Evolutionary conservation across 35 echinoderm and acorn worm genomes (phyloP), one percentile per base, ranked within the genome.

Genomic region (Strongylocentrotus purpuratus): DNA sequence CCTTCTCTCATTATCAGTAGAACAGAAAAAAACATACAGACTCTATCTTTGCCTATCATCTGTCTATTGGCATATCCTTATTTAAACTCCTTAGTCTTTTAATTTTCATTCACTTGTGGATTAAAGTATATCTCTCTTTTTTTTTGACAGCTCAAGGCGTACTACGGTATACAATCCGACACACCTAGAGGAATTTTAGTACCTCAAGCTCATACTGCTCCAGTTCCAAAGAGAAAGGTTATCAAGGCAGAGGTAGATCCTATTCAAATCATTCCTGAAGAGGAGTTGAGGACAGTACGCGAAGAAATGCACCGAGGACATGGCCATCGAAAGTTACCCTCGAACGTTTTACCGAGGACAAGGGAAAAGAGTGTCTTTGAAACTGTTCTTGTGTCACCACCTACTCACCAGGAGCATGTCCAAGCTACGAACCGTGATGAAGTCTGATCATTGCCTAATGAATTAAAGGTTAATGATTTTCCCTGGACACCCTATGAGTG

Each of bases 61-160:
- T 9, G 50, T 55, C 15, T 55, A 2, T 2, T 13, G 1, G 1
- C 50, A 55, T 55, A 55, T 55, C 50, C 15, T 55, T 12, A 55
- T 55, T 55, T 9, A 55, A 55, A 55, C 50, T 55, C 50, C 2
- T 11, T 11, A 11, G 10, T 55, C 5, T 55, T 55, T 55, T 15
- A 55, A 15, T 13, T 55, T 50, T 50, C 50, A 55, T 55, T 55
- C 50, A 12, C 10, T 10, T 55, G 15, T 55, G 50, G 1, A 55
- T 55, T 41, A 41, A 41, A 41, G 28, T 46, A 17, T 88, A 35
- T 22, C 28, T 11, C 9, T 88, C 12, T 86, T 86, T 9, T 86
- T 89, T 1, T 89, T 89, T 33, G 32, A 45, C 87, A 89, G 87
- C 87, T 89, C 31, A 89, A 89, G 87, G 31, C n/a, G 87, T 46